Evolutionary conservation across 2,113 vertebrate genomes (phyloP).

Genomic region (Microcebus griseorufus): DNA sequence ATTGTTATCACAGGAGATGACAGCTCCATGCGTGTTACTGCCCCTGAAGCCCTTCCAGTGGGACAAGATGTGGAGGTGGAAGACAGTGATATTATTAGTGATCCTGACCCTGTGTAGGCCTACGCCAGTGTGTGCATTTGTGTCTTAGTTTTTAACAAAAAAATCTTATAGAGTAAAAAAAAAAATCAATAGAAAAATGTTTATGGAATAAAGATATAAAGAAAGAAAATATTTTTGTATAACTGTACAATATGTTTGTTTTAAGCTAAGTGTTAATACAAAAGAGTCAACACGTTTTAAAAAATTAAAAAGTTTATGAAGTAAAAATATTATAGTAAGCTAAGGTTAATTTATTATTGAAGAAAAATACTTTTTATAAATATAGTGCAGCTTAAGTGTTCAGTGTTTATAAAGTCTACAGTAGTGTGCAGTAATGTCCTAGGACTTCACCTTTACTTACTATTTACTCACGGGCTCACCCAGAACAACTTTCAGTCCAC

Average conservation of each 20-base stretch:
- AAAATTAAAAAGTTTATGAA: not conserved
- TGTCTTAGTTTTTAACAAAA: not conserved
- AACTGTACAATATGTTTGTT: not conserved
- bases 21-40: not conserved
- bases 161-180: not conserved
- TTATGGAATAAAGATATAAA: not conserved
- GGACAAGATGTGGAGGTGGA: not conserved
- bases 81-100: not conserved
- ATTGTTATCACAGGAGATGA: not conserved
- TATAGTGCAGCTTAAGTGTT: not conserved
- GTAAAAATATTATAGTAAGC: not conserved
- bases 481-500: not conserved
- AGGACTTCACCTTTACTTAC: not conserved
- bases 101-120: not conserved
- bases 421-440: not conserved
- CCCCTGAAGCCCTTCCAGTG: not conserved
- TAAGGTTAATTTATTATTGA: not conserved
- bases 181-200: not conserved
- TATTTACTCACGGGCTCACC: not conserved
- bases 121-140: not conserved
- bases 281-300: not conserved
- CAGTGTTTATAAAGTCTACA: not conserved
- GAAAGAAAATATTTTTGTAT: not conserved
- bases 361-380: not conserved
- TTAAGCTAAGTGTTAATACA: not conserved